Conservation (phyloP, 2,888 invertebrate species). For the Euphydryas editha region DNA sequence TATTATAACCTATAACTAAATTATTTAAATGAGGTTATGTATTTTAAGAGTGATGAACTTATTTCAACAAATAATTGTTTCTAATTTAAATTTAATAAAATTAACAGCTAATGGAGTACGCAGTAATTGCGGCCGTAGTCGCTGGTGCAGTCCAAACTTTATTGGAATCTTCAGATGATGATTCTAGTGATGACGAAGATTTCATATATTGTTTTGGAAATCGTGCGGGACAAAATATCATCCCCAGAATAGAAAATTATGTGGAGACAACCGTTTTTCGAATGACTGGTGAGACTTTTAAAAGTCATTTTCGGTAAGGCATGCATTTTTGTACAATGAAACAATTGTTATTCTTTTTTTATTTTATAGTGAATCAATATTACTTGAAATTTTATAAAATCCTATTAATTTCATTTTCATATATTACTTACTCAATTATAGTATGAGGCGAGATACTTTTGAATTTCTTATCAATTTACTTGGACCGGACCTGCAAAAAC, state of each 20-base stretch:
- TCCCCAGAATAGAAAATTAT: not conserved
- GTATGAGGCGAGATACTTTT: conserved; percentile 5
- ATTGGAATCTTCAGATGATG: conserved; percentile 7
- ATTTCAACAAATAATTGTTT: too few species aligned
- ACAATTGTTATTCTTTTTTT: not conserved
- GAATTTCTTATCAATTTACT: conserved; percentile 7
- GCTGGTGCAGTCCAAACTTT: conserved; percentile 2
- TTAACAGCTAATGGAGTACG: too few species aligned
- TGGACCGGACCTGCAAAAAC: conserved; percentile 4
- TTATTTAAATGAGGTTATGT: too few species aligned
- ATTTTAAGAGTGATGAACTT: too few species aligned
- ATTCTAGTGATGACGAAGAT: conserved; percentile 9
- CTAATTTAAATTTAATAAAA: too few species aligned
- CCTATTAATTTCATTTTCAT: not conserved
- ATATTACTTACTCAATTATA: not conserved
- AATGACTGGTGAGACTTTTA: conserved; percentile 7
- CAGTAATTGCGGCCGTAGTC: not conserved
- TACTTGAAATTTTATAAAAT: too few species aligned
- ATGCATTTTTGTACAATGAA: not conserved
- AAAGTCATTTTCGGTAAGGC: conserved; percentile 8
- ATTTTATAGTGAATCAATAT: too few species aligned
- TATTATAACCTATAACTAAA: too few species aligned
- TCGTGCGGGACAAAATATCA: not conserved
- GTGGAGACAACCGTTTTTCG: not conserved
- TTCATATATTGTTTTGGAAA: conserved; percentile 6